A percentile compares a stretch with the other conserved stretches of the same genome.
Evolutionary conservation across 2,888 invertebrate genomes (phyloP).

Genomic region (Lumbricus terrestris): DNA sequence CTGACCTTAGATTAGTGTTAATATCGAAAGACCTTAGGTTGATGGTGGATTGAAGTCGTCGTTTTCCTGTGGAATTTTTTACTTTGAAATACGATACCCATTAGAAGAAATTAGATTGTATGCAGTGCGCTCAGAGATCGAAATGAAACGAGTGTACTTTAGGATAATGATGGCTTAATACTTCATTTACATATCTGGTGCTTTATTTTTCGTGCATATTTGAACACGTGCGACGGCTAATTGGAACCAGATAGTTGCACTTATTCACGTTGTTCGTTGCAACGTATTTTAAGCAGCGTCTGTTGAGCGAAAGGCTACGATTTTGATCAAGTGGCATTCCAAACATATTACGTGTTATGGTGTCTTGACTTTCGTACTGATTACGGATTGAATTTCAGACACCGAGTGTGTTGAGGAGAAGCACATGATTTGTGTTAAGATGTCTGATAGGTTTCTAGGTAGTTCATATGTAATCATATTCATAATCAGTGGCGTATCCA

Average conservation of each 20-base stretch:
- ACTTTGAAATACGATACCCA: not conserved
- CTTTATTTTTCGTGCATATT: not conserved
- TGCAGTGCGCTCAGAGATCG: not conserved
- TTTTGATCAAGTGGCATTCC: not conserved
- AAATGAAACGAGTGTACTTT: not conserved
- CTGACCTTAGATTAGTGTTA: not conserved
- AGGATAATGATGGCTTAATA: not conserved
- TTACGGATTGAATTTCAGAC: not conserved
- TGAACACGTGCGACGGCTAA: not conserved
- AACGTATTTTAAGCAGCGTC: not conserved
- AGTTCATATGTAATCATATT: not conserved
- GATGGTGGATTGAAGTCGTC: not conserved
- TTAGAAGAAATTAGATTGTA: not conserved
- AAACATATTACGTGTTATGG: not conserved
- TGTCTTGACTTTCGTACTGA: not conserved
- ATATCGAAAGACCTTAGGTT: not conserved
- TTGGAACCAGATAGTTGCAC: not conserved
- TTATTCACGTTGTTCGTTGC: not conserved
- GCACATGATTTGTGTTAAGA: not conserved
- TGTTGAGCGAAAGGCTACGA: not conserved
- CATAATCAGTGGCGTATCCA: too few species aligned
- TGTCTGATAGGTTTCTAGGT: not conserved
- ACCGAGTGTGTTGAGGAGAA: not conserved
- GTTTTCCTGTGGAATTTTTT: not conserved
- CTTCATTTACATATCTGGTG: not conserved